These are phyloP conservation scores for Eutrigla gurnardus DNA, from an alignment of 2,797 vertebrate species.

Conservation along the genomic window DNA sequence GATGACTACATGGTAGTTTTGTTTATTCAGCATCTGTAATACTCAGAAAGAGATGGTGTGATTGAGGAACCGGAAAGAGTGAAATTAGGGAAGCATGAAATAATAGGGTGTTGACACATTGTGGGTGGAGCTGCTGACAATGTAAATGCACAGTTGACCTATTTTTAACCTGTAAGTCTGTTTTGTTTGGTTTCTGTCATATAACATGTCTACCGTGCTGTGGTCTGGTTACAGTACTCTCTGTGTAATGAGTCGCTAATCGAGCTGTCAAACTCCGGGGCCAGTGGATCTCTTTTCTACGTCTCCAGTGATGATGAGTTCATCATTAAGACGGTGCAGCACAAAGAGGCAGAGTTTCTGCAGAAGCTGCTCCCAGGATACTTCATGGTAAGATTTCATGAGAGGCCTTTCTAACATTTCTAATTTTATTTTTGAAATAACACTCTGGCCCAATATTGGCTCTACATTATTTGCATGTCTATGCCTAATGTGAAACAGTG, in stretches of 20 bases:
- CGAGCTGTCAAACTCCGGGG: conserved; percentile 93
- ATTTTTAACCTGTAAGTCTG: conserved; percentile 4
- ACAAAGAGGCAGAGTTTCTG: conserved; percentile 97
- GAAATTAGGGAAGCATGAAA: conserved; percentile 43
- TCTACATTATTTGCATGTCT: background rate
- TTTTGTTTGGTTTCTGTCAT: conserved; percentile 16
- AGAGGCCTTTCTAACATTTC: too few relatives aligned
- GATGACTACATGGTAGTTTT: conserved; percentile 93
- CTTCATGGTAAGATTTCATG: conserved; percentile 90
- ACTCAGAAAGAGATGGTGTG: background rate
- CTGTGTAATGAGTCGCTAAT: conserved; percentile 92
- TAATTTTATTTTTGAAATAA: background rate
- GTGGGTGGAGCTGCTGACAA: conserved; percentile 13
- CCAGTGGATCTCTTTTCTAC: conserved; percentile 96
- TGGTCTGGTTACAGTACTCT: conserved; percentile 86
- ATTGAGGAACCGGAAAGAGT: conserved; percentile 42
- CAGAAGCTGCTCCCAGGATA: conserved; percentile 98
- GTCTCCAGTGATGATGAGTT: conserved; percentile 96
- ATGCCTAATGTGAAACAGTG: background rate
- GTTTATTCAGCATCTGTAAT: conserved; percentile 7
- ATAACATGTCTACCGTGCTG: background rate
- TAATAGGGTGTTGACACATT: conserved; percentile 11
- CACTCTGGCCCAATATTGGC: background rate
- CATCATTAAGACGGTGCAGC: conserved; percentile 97
- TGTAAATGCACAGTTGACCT: background rate